phyloP scores from a whole-genome alignment of 2,113 vertebrate species.

The Rhinopithecus roxellana region DNA sequence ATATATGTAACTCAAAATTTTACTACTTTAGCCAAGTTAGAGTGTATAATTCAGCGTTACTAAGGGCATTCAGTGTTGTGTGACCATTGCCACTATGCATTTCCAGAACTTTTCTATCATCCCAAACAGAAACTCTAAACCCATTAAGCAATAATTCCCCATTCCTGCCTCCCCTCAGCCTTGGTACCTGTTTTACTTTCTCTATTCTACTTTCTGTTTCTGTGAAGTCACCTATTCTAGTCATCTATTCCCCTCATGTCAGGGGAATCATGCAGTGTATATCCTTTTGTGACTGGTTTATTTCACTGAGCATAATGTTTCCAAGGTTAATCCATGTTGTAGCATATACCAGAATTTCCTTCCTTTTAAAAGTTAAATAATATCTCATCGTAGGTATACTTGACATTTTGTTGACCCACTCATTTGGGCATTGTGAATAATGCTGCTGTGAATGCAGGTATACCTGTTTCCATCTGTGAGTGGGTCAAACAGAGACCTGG shows the following conservation, averaged over 20 bases:
- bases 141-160: not conserved
- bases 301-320: not conserved
- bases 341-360: not conserved
- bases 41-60: not conserved
- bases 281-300: not conserved
- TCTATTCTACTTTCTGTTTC: not conserved
- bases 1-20: not conserved
- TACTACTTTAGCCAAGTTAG: not conserved
- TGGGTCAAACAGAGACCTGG: not conserved
- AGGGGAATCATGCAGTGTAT: not conserved
- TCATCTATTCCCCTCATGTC: not conserved
- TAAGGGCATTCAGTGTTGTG: not conserved
- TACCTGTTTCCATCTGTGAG: not conserved
- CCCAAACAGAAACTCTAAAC: not conserved
- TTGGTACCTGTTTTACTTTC: not conserved
- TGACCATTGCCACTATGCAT: not conserved
- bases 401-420: not conserved
- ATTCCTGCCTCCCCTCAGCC: not conserved
- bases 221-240: not conserved
- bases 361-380: not conserved
- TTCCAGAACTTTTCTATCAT: not conserved
- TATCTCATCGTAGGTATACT: not conserved
- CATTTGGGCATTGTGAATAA: not conserved
- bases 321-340: not conserved
- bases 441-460: not conserved